Evolutionary conservation across 2,888 invertebrate genomes (phyloP).

Genomic region (Tenthredo notha): DNA sequence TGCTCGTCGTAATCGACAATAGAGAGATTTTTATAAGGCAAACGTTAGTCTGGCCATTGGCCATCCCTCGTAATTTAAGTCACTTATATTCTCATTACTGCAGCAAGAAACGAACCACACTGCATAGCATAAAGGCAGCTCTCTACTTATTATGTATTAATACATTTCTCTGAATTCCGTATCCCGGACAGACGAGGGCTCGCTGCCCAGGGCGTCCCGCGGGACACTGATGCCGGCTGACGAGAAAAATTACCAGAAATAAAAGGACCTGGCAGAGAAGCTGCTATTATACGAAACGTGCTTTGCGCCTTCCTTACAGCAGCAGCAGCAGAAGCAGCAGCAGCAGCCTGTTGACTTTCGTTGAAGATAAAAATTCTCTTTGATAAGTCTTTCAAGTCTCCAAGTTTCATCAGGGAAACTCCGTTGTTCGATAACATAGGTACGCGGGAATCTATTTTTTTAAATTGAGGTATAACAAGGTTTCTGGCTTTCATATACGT

Average conservation of each 20-base stretch:
- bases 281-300: conserved; percentile 52
- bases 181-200: conserved; percentile 65
- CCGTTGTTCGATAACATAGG: conserved; percentile 15
- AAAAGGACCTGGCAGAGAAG: conserved; percentile 65
- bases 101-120: conserved; percentile 55
- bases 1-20: conserved; percentile 50
- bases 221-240: conserved; percentile 65
- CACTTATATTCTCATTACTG: conserved; percentile 57
- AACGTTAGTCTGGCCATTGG: conserved; percentile 51
- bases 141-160: conserved; percentile 74
- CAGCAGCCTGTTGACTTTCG: conserved; percentile 30
- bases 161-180: conserved; percentile 73
- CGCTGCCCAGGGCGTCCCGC: conserved; percentile 58
- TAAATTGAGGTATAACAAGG: conserved; percentile 32
- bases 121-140: conserved; percentile 62
- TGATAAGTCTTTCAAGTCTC: conserved; percentile 17
- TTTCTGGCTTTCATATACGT: neutral
- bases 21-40: conserved; percentile 51
- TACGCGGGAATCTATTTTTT: neutral
- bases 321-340: conserved; percentile 12
- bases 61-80: conserved; percentile 54
- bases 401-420: conserved; percentile 18
- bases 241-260: conserved; percentile 73
- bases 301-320: conserved; percentile 44
- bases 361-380: conserved; percentile 39